Conservation (phyloP, 2,113 vertebrate species). For the Chelonoidis abingdonii region DNA sequence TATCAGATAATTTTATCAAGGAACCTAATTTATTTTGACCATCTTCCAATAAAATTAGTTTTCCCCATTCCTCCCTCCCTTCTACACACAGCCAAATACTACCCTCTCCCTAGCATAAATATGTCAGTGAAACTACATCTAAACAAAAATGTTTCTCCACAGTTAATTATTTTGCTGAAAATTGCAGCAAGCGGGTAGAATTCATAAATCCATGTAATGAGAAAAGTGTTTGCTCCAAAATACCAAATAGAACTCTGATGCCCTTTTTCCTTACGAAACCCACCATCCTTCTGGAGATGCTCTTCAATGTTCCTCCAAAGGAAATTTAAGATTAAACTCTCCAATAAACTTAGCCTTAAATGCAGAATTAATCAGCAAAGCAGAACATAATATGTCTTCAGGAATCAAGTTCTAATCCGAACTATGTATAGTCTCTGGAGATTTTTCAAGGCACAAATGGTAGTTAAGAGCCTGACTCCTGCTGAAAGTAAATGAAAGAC, state of each 20-base stretch:
- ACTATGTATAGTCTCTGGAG: accelerated
- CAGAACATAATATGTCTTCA: not conserved
- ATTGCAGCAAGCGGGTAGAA: not conserved
- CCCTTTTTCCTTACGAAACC: not conserved
- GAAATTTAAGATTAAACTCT: not conserved
- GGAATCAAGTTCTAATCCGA: not conserved
- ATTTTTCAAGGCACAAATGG: not conserved
- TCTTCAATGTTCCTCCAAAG: not conserved
- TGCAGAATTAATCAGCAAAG: not conserved
- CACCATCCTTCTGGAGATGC: not conserved
- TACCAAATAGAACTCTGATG: not conserved
- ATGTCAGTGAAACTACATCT: not conserved
- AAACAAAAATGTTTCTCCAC: not conserved
- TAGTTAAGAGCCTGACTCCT: not conserved
- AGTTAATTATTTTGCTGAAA: not conserved
- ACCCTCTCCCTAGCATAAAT: not conserved
- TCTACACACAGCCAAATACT: not conserved
- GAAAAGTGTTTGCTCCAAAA: not conserved
- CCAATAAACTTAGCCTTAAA: not conserved
- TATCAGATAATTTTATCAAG: constrained; percentile 61
- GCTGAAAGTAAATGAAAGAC: not conserved
- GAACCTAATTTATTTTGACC: constrained; percentile 44
- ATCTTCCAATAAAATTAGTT: constrained; percentile 53
- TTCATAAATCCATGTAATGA: not conserved
- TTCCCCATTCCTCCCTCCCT: constrained; percentile 3